phyloP scores from a whole-genome alignment of 2,888 invertebrate genomes.

The Caprella mutica region DNA sequence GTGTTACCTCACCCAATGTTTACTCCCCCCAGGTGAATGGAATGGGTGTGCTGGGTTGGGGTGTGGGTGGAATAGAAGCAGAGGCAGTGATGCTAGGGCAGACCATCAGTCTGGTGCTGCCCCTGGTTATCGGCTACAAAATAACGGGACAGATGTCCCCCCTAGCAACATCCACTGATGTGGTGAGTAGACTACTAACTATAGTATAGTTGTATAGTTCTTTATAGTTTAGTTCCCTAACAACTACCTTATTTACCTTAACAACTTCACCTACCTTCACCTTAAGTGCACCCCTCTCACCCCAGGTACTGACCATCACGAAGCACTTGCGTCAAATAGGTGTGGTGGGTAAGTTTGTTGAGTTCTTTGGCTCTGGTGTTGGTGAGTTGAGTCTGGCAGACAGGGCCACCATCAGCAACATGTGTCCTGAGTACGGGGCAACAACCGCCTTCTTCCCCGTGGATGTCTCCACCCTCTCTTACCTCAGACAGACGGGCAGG shows the following conservation, averaged over 20 bases:
- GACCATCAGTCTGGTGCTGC: constrained; percentile 90
- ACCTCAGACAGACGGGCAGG: constrained; percentile 66
- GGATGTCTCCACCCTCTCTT: constrained; percentile 65
- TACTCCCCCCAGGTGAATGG: too few species aligned
- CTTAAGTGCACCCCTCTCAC: neutral
- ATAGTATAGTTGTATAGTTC: neutral
- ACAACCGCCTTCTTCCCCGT: constrained; percentile 92
- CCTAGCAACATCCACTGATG: constrained; percentile 86
- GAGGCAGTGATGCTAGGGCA: constrained; percentile 98
- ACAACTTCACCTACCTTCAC: neutral
- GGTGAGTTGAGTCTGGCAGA: constrained; percentile 84
- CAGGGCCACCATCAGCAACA: constrained; percentile 93
- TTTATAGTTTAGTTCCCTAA: neutral
- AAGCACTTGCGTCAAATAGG: constrained; percentile 81
- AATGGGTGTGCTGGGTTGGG: constrained; percentile 92
- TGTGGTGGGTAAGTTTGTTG: constrained; percentile 97
- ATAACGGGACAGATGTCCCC: constrained; percentile 67
- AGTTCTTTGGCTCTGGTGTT: constrained; percentile 94
- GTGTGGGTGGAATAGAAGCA: constrained; percentile 91
- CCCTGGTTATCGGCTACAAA: constrained; percentile 90
- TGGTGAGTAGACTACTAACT: constrained; percentile 52
- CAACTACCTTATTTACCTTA: neutral
- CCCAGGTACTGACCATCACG: constrained; percentile 17
- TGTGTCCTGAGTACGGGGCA: constrained; percentile 98
- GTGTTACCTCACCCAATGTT: too few species aligned